Evolutionary conservation across 2,797 vertebrate genomes (phyloP), one percentile per base, ranked within the genome.

Genomic region (Atherinosoma microstoma): DNA sequence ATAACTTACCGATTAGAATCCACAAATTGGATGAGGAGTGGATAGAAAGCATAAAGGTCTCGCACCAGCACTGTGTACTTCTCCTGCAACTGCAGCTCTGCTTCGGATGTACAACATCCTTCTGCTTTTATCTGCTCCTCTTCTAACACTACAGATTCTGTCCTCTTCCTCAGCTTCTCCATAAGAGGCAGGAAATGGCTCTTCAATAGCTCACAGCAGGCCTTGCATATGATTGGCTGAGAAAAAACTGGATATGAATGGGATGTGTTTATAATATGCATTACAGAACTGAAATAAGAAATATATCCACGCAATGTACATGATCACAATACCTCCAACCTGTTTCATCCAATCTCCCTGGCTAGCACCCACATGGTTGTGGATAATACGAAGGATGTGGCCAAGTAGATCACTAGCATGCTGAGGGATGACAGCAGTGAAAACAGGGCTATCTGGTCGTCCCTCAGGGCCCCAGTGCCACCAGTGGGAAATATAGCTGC

Each of bases 41-140:
- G 97, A 90, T 98, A 99, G 93, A 98, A 98, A 83, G 96, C 95
- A 27, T 99, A 99, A 66, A 99, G 95, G 83, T 99, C 97, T 87
- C 96, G 95, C 84, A 98, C 96, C 87, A 99, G 92, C 10, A 96
- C 93, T 24, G 94, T 94, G 81, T 98, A 98, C 88, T 96, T 96
- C 84, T 97, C 96, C 81, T 99, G 95, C 77, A 99, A 96, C 75
- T 96, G 95, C 68, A 99, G 87, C 86, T 99, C 97, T 1, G 93
- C 95, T 88, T 98, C 97, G 0, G 96, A 97, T 86, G 94, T 93
- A 84, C 96, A 84, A 38, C 92, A 91, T 58, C 91, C 95, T 84
- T 96, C 96, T 0, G 94, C 92, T 91, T 97, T 97, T 84, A 97
- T 91, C 65, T 95, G 95, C 84, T 98, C 97, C 91, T 99, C 97